Base-by-base conservation (phyloP, 23 tunicate species). In the Halocynthia roretzi region DNA sequence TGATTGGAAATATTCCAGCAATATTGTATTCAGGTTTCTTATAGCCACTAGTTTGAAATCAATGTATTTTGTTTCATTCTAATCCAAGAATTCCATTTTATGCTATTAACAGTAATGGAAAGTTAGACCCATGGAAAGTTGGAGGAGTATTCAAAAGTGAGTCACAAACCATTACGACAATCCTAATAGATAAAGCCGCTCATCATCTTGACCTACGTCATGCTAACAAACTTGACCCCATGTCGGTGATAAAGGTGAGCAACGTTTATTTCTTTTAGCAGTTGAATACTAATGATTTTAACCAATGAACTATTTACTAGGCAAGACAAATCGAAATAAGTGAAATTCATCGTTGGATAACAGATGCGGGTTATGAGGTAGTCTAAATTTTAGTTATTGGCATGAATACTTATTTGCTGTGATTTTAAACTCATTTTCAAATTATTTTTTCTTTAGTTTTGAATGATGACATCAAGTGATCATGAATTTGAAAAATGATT, bases 101-200 rank as follows among this genome's bases (percentile, higher is more conserved):
- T 58, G 63, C 63, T 1, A n/a, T 19, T 51, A 56, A 6, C 69
- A 86, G 92, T 8, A 91, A 91, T 77, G 97, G 97, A 5, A 68
- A 68, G 53, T 63, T 91, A 0, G 97, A 91, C 60, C 97, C 97
- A 40, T 91, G 97, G 97, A 86, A 85, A 62, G 92, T 81, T n/a
- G 97, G 97, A 17, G 90, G 97, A 17, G 66, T 85, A 14, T 72
- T 85, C 9, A 22, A 81, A 21, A 51, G 80, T 31, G 61, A 20
- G 11, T 81, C 83, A 9, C 76, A 77, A 6, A 40, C 77, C 10
- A 89, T 82, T 52, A 61, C 78, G 7, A 71, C 86, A 23, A 51
- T 91, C 53, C 22, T 50, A 9, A 91, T 91, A 65, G 40, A 67
- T 56, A 81, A 85, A 55, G 97, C 87, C 5, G 97, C 97, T 21